phyloP scores from a whole-genome alignment of 2,797 vertebrate species.

The Botia almorhae region DNA sequence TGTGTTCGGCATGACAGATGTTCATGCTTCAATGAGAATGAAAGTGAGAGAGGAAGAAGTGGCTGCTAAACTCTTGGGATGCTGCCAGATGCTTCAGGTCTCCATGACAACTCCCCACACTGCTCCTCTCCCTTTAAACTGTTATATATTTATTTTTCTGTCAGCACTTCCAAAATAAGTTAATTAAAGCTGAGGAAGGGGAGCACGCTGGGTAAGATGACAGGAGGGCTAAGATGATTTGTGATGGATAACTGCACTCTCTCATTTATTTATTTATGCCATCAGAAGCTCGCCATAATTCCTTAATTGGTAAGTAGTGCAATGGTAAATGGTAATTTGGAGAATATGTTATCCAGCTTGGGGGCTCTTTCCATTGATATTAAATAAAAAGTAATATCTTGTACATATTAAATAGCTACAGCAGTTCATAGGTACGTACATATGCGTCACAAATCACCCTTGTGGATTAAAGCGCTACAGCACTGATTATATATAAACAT shows the following conservation, averaged over 20 bases:
- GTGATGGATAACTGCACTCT: conserved; percentile 79
- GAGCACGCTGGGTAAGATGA: conserved; percentile 78
- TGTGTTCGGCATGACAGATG: conserved; percentile 45
- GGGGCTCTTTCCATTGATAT: conserved; percentile 49
- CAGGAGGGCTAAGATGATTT: conserved; percentile 79
- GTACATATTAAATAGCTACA: not conserved
- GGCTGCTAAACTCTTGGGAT: conserved; percentile 74
- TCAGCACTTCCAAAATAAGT: conserved; percentile 81
- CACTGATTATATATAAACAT: not conserved
- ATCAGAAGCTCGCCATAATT: conserved; percentile 70
- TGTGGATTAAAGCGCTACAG: not conserved
- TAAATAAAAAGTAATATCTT: conserved; percentile 2
- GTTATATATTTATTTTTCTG: conserved; percentile 81
- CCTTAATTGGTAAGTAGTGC: conserved; percentile 72
- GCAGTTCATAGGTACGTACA: not conserved
- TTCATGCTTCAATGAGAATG: conserved; percentile 56
- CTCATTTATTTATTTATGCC: conserved; percentile 76
- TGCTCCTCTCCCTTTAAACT: conserved; percentile 70
- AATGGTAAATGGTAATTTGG: conserved; percentile 52
- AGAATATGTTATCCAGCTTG: conserved; percentile 20
- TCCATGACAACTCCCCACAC: conserved; percentile 80
- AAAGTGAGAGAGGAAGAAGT: conserved; percentile 62
- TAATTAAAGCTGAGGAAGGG: conserved; percentile 80
- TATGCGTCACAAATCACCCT: not conserved
- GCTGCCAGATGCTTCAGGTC: conserved; percentile 81